Conservation (phyloP, 2,113 vertebrate species). For the Nycticorax nycticorax region DNA sequence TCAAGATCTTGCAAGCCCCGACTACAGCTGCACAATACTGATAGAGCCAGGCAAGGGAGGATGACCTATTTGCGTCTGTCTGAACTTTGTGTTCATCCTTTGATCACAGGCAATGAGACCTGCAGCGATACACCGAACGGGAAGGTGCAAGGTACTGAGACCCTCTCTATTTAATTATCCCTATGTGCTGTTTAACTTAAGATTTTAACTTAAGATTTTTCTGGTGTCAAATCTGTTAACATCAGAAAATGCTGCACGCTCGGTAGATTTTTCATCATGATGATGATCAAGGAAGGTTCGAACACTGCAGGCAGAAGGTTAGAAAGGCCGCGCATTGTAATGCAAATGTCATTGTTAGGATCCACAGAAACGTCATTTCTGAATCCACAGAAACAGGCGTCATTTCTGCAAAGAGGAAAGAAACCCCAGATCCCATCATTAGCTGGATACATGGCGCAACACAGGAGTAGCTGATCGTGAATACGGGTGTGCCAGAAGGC, state of each 20-base stretch:
- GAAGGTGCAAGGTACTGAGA: neutral
- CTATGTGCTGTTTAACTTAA: neutral
- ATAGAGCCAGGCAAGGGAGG: neutral
- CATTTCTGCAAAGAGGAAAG: neutral
- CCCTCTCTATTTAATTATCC: neutral
- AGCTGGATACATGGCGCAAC: neutral
- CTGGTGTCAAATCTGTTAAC: neutral
- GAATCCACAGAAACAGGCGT: neutral
- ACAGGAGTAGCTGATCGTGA: neutral
- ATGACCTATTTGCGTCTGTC: constrained; percentile 26
- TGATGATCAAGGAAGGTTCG: neutral
- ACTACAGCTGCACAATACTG: constrained; percentile 37
- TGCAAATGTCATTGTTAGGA: constrained; percentile 14
- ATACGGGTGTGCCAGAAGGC: neutral
- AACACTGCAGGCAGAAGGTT: neutral
- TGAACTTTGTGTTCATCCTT: constrained; percentile 26
- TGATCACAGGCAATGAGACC: constrained; percentile 13
- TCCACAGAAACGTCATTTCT: neutral
- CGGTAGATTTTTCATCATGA: constrained; percentile 6
- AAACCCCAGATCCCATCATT: neutral
- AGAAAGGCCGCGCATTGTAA: constrained; percentile 20
- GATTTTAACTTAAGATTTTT: neutral
- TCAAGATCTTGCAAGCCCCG: constrained; percentile 41
- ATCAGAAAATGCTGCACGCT: neutral
- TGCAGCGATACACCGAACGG: neutral